These are phyloP conservation scores for Pomacea canaliculata DNA, from an alignment of 2,888 invertebrate species.

Conservation along the genomic window DNA sequence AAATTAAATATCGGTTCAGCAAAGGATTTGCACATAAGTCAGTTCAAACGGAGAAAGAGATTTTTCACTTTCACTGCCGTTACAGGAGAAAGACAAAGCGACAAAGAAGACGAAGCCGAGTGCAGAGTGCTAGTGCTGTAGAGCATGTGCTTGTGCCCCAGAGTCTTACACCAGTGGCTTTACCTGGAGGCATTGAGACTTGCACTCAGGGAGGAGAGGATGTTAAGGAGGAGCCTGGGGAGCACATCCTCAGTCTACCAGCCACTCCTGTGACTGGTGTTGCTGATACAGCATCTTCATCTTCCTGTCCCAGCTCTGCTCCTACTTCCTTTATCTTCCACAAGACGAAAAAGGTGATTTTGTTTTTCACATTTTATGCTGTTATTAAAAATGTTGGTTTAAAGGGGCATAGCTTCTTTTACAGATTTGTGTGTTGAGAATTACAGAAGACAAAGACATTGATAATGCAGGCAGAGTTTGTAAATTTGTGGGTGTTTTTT, in stretches of 20 bases:
- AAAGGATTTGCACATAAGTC: too few species aligned
- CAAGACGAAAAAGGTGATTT: slow-evolving; percentile 21
- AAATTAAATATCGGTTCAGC: too few species aligned
- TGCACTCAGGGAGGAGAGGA: slow-evolving; percentile 20
- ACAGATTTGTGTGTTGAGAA: too few species aligned
- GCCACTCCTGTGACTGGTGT: slow-evolving; percentile 23
- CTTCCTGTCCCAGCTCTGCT: slow-evolving; percentile 6
- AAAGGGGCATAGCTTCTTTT: too few species aligned
- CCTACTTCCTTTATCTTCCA: slow-evolving; percentile 10
- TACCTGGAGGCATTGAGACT: neutral
- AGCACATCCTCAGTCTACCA: slow-evolving; percentile 25
- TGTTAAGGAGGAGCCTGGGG: slow-evolving; percentile 33
- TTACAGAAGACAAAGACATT: too few species aligned
- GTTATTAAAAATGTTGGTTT: too few species aligned
- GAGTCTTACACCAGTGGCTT: neutral
- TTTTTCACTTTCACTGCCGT: too few species aligned
- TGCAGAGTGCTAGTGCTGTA: slow-evolving; percentile 39
- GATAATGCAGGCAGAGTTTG: neutral
- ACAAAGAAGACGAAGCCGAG: slow-evolving; percentile 46
- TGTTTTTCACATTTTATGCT: neutral
- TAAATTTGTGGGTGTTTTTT: neutral
- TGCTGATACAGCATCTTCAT: slow-evolving; percentile 25
- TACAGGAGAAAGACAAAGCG: slow-evolving; percentile 4
- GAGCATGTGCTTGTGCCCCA: slow-evolving; percentile 5
- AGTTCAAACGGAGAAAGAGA: too few species aligned